Conservation (phyloP, 2,113 vertebrate species). For the Sylvilagus bachmani region DNA sequence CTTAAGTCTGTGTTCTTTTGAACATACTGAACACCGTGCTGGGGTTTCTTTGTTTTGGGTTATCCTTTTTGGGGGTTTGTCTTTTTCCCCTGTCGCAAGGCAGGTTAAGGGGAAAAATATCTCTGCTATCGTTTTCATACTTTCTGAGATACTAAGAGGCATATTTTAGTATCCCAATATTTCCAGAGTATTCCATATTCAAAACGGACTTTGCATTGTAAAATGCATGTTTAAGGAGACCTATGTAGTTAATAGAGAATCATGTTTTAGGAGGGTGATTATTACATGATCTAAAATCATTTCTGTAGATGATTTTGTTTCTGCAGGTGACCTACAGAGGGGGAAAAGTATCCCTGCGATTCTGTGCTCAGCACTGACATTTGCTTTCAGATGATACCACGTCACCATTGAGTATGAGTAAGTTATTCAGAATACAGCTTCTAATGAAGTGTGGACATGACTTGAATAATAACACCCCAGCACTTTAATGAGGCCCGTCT, state of each 20-base stretch:
- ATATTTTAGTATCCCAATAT: background rate
- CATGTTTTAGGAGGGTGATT: background rate
- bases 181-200: background rate
- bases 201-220: conserved; percentile 14
- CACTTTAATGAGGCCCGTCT: conserved; percentile 61
- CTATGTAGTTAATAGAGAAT: background rate
- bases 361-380: background rate
- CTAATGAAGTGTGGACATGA: conserved; percentile 73
- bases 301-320: conserved; percentile 44
- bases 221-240: conserved; percentile 52
- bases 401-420: conserved; percentile 63
- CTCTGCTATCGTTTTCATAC: background rate
- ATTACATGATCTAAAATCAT: background rate
- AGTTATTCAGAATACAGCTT: conserved; percentile 78
- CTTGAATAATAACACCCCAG: conserved; percentile 78
- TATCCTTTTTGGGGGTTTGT: background rate
- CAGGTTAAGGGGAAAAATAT: background rate
- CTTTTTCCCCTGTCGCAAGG: conserved; percentile 18
- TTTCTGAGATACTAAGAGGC: conserved; percentile 32
- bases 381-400: conserved; percentile 73
- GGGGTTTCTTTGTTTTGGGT: background rate
- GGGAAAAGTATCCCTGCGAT: background rate
- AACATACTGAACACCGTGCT: background rate
- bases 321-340: conserved; percentile 8
- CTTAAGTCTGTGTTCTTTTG: background rate